Conservation (phyloP, 2,888 invertebrate species). For the Hedya salicella region DNA sequence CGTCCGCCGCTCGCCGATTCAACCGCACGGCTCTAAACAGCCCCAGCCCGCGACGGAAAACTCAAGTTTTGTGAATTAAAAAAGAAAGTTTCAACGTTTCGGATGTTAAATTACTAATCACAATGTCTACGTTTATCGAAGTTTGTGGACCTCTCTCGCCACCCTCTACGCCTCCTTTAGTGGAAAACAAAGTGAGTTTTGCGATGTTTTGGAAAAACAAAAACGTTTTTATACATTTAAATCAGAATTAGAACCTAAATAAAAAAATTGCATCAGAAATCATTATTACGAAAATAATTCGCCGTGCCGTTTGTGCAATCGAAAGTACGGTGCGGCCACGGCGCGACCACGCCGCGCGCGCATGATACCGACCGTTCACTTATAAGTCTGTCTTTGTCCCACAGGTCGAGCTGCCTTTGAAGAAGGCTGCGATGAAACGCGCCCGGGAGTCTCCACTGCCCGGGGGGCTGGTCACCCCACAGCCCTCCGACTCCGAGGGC, state of each 20-base stretch:
- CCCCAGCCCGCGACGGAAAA: constrained; percentile 61
- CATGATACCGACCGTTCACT: constrained; percentile 75
- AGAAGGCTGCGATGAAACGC: constrained; percentile 73
- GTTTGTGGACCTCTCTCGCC: constrained; percentile 87
- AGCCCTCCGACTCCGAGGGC: constrained; percentile 94
- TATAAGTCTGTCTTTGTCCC: constrained; percentile 75
- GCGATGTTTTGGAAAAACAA: constrained; percentile 49
- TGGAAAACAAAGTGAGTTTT: constrained; percentile 83
- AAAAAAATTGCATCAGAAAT: constrained; percentile 36
- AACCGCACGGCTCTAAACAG: constrained; percentile 76
- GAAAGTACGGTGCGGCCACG: constrained; percentile 68
- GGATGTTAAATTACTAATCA: constrained; percentile 69
- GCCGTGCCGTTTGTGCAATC: constrained; percentile 67
- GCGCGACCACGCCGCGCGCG: constrained; percentile 76
- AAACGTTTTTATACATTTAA: constrained; percentile 28
- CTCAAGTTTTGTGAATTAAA: constrained; percentile 80
- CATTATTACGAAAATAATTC: constrained; percentile 46
- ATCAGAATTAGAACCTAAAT: not conserved
- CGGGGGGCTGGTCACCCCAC: constrained; percentile 88
- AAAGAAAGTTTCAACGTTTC: constrained; percentile 73
- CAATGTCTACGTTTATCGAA: constrained; percentile 78
- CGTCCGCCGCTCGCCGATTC: constrained; percentile 75
- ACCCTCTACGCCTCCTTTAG: constrained; percentile 89
- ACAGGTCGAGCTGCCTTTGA: constrained; percentile 76
- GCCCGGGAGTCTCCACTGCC: constrained; percentile 66